phyloP scores from a whole-genome alignment of 1,140 invertebrate species.

The Heliothis virescens region DNA sequence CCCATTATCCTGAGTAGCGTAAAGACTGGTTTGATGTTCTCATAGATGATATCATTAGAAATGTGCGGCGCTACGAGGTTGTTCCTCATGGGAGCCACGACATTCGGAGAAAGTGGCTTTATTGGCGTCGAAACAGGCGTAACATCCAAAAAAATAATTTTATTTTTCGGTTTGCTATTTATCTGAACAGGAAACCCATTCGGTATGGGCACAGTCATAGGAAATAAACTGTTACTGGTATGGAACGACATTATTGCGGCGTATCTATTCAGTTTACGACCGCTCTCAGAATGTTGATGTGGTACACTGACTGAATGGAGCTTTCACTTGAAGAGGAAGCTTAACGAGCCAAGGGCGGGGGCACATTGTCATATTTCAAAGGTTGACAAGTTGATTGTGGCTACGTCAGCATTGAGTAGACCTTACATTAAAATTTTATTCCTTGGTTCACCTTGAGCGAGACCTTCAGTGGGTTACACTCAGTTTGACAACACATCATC shows the following conservation, averaged over 20 bases:
- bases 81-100: constrained; percentile 69
- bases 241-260: constrained; percentile 71
- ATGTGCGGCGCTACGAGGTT: constrained; percentile 74
- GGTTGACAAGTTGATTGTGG: constrained; percentile 77
- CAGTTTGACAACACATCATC: constrained; percentile 36
- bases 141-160: constrained; percentile 76
- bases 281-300: constrained; percentile 39
- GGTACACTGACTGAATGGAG: constrained; percentile 48
- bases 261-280: constrained; percentile 33
- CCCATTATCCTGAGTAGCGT: constrained; percentile 87
- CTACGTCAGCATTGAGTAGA: constrained; percentile 66
- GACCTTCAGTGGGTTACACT: constrained; percentile 60
- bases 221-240: constrained; percentile 69
- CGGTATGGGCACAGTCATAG: constrained; percentile 62
- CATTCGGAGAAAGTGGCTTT: constrained; percentile 64
- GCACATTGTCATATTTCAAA: constrained; percentile 73
- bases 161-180: constrained; percentile 72
- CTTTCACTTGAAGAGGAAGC: constrained; percentile 53
- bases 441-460: constrained; percentile 75
- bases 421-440: constrained; percentile 75
- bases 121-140: constrained; percentile 71
- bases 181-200: constrained; percentile 74
- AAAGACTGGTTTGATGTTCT: constrained; percentile 87
- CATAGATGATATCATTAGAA: constrained; percentile 86
- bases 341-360: constrained; percentile 58